Evolutionary conservation across 2,888 invertebrate genomes (phyloP), one percentile per base, ranked within the genome.

Genomic region (Catocala nupta): DNA sequence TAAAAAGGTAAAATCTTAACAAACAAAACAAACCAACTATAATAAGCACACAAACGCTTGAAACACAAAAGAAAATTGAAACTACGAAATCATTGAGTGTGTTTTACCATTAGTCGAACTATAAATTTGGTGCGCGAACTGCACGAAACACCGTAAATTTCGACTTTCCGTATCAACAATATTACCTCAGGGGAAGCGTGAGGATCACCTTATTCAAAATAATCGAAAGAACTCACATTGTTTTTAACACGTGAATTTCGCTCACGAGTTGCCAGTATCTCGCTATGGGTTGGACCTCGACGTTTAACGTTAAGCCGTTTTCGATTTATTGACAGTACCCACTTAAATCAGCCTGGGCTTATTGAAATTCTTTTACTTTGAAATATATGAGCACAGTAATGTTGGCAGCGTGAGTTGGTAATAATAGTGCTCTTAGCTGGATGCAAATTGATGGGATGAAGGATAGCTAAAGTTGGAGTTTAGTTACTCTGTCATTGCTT

Each of bases 101-200:
- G n/a, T n/a, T n/a, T n/a, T 66, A 67, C 68, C 56, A 65, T 55
- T 55, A 54, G 10, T 55, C 75, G 71, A 77, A 80, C 85, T 80
- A 90, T 90, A 91, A 91, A 91, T 91, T 82, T 73, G 60, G 67
- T 63, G 75, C 71, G 68, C 81, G 78, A 83, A 78, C 77, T 71
- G 78, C 81, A 81, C 85, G 82, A 84, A 82, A 83, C 77, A 80
- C 83, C 84, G 86, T 92, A 90, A 90, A 91, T 91, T 91, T 88
- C 66, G 81, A 82, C 81, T 85, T 86, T 82, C 75, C 77, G 78
- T 85, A 88, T 87, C 87, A 77, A 80, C 68, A 72, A 68, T 54
- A 48, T 69, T 63, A 68, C 82, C 78, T 61, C 81, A 55, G 90
- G 90, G 89, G 63, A 87, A 86, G 84, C 90, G 89, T 90, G 89